These are phyloP conservation scores for Drosophila rellima DNA, from an alignment of 2,888 invertebrate species.

Conservation along the genomic window DNA sequence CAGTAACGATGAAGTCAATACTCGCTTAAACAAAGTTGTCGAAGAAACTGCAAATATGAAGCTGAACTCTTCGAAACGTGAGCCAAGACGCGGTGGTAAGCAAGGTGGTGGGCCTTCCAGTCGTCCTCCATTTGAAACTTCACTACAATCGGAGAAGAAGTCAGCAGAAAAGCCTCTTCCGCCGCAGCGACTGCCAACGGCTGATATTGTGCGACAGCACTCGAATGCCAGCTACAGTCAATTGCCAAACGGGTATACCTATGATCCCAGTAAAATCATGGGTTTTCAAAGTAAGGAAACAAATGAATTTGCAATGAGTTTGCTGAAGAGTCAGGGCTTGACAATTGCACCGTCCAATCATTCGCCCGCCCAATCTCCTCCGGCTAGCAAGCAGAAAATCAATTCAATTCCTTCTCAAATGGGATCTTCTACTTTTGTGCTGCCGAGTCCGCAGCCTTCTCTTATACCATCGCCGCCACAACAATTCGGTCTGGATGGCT, in stretches of 20 bases:
- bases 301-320: constrained; percentile 85
- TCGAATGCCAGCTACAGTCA: constrained; percentile 60
- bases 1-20: constrained; percentile 48
- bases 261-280: constrained; percentile 85
- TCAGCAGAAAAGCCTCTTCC: constrained; percentile 47
- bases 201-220: constrained; percentile 53
- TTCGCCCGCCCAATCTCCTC: constrained; percentile 29
- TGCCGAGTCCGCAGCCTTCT: constrained; percentile 44
- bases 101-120: constrained; percentile 24
- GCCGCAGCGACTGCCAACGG: constrained; percentile 39
- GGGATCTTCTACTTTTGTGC: constrained; percentile 5
- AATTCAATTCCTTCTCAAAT: constrained; percentile 19
- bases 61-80: constrained; percentile 68
- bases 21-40: constrained; percentile 56
- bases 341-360: constrained; percentile 49
- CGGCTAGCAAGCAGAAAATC: constrained; percentile 18
- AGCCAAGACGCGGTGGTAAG: constrained; percentile 49
- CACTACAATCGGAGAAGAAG: constrained; percentile 15
- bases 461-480: constrained; percentile 40
- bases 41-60: constrained; percentile 78
- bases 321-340: constrained; percentile 84
- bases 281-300: constrained; percentile 86
- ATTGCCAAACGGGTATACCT: constrained; percentile 83
- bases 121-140: constrained; percentile 32
- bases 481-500: constrained; percentile 81